Evolutionary conservation across 2,797 vertebrate genomes (phyloP), one percentile per base, ranked within the genome.

Genomic region (Morus bassanus): DNA sequence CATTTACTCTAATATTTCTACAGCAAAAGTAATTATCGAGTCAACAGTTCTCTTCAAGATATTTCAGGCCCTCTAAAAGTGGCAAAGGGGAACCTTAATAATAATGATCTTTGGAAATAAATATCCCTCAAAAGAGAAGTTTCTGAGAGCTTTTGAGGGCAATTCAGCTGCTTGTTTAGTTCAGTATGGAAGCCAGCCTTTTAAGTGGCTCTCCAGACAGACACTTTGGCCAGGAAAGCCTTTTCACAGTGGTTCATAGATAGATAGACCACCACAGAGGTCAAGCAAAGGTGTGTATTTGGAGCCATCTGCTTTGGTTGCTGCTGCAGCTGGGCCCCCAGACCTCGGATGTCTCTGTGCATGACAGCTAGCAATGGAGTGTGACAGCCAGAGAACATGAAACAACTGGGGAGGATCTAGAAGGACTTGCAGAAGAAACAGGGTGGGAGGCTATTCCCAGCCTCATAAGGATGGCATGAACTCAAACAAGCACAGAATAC

Each of bases 1-100:
- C 31, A 88, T 93, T 96, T 89, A 57, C 63, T 88, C 45, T 33
- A 76, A 74, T 70, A 80, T 85, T 93, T 93, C 57, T 73, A 70
- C 22, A 93, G 72, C 17, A 94, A 61, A 90, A 72, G 64, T 72
- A 85, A 89, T 95, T 89, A 83, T n/a, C 53, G 85, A 76, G 37
- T 54, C 60, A 91, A 64, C 2, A 24, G 21, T 54, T 85, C 77
- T 74, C 60, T 93, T 82, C 19, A 77, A 94, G 91, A 12, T 60
- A 74, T 81, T 91, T 95, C 56, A 89, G 85, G 35, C 35, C 33
- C 24, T 91, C 60, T 83, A 46, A 61, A 95, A 85, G 45, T 14
- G 16, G 64, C 48, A 77, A 90, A 91, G 14, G 33, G 19, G 45
- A 93, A 60, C 6, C 22, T 83, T 68, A 93, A 65, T 61, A 93